Evolutionary conservation across 2,888 invertebrate species (phyloP), one percentile per base, ranked within the genome.

Genomic region (Biston betularia): DNA sequence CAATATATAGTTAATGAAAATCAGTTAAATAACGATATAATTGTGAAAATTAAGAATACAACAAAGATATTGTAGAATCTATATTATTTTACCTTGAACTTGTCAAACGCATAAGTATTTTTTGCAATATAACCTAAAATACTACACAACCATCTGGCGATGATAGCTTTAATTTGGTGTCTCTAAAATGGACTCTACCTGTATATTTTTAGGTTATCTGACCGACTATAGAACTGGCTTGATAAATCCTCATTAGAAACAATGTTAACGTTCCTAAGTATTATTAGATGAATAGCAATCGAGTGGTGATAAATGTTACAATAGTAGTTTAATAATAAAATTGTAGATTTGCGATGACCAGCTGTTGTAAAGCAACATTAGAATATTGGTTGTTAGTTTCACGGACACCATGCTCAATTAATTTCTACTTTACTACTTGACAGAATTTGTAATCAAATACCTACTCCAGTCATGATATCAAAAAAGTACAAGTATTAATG

Each of bases 181-280:
- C 33, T 44, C 0, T 33, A 44, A 42, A 58, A 61, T 42, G 24
- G n/a, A n/a, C n/a, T 33, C 50, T 46, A 42, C 35, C 49, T 44
- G 64, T 24, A 49, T 50, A 60, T 61, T 65, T 65, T 61, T 61
- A 65, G 65, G 65, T 65, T 65, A 65, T 61, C 50, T 15, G 55
- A 49, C 14, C 24, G 38, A 38, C 48, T n/a, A 42, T 8, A 14
- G 10, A 53, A 38, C 15, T 38, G 14, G 35, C 10, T 53, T 12
- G 9, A 15, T n/a, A n/a, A 9, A 52, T 14, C 14, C 38, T 38
- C 6, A 38, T 38, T 7, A 10, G 38, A 15, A 38, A 8, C 52
- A 15, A 53, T 11, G 14, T 14, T 38, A 5, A 35, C 52, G 15
- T 38, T 38, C 0, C 9, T 14, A 34, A 52, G 1, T 6, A 15